phyloP scores from a whole-genome alignment of 2,113 vertebrate genomes.

The Galeopterus variegatus region DNA sequence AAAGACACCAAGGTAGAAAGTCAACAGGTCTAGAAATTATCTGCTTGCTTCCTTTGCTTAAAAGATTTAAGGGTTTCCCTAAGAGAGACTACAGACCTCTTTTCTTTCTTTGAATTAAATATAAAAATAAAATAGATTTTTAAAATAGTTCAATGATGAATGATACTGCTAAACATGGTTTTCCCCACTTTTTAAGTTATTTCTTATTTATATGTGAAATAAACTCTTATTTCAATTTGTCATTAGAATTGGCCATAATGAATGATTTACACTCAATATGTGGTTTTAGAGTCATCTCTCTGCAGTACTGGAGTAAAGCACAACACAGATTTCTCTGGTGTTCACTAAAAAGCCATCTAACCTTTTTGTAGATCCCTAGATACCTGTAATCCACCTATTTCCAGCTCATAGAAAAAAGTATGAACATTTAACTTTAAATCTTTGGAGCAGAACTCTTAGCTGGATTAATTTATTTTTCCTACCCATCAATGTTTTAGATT shows the following conservation, averaged over 20 bases:
- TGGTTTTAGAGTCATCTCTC: slow-evolving; percentile 57
- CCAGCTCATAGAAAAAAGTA: slow-evolving; percentile 65
- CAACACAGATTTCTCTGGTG: not conserved
- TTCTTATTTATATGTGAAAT: slow-evolving; percentile 8
- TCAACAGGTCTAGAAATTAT: slow-evolving; percentile 59
- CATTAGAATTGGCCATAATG: slow-evolving; percentile 76
- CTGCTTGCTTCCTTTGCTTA: slow-evolving; percentile 72
- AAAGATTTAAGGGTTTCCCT: not conserved
- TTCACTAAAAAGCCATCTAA: slow-evolving; percentile 82
- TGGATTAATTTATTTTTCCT: slow-evolving; percentile 84
- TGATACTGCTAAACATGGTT: not conserved
- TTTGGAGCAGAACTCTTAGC: slow-evolving; percentile 62
- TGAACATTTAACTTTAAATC: slow-evolving; percentile 78
- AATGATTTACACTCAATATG: slow-evolving; percentile 69
- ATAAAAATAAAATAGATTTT: slow-evolving; percentile 43
- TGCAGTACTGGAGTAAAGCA: slow-evolving; percentile 55
- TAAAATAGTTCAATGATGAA: not conserved
- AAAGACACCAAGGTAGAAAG: not conserved
- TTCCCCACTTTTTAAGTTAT: not conserved
- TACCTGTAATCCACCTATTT: slow-evolving; percentile 82
- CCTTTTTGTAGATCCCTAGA: slow-evolving; percentile 84
- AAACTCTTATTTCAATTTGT: slow-evolving; percentile 69
- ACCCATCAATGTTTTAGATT: slow-evolving; percentile 69
- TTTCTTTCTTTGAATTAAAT: slow-evolving; percentile 72
- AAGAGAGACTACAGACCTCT: slow-evolving; percentile 49